Evolutionary conservation across 1,140 invertebrate genomes (phyloP).

Genomic region (Sitophilus oryzae): DNA sequence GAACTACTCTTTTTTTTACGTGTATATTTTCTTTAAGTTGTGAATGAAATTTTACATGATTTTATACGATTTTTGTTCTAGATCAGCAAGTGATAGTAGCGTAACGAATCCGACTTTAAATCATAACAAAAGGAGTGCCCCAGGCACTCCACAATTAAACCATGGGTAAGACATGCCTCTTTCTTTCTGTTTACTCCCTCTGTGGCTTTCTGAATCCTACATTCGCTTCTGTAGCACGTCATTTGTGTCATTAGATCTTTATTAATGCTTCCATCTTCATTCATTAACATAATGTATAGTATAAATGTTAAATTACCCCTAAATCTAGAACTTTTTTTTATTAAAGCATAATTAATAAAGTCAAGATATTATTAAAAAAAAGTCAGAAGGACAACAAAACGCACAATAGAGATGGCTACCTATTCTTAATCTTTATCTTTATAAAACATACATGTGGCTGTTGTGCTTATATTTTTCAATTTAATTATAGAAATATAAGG

Average conservation of each 20-base stretch:
- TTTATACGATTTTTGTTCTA: no score
- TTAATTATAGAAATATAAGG: no score
- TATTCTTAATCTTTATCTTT: no score
- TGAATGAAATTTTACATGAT: no score
- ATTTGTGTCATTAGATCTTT: slow-evolving; percentile 12
- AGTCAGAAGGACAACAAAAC: no score
- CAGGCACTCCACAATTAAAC: slow-evolving; percentile 64
- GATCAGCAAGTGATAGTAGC: slow-evolving; percentile 80
- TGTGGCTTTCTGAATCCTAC: slow-evolving; percentile 18
- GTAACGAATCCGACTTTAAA: slow-evolving; percentile 62
- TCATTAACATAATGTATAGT: background rate
- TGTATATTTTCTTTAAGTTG: background rate
- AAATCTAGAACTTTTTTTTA: background rate
- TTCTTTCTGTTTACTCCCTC: slow-evolving; percentile 6
- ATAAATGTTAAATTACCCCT: background rate
- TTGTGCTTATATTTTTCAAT: background rate
- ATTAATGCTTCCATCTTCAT: background rate
- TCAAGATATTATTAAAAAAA: no score
- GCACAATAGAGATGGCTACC: no score
- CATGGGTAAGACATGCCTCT: slow-evolving; percentile 58
- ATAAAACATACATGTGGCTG: background rate
- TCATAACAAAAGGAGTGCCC: slow-evolving; percentile 55
- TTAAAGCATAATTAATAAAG: background rate
- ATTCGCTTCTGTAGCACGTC: slow-evolving; percentile 11
- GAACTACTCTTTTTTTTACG: background rate